Percentiles rank a stretch among this genome's conserved stretches.
Conservation (phyloP, 2,113 vertebrate species). For the Clarias batrachus region DNA sequence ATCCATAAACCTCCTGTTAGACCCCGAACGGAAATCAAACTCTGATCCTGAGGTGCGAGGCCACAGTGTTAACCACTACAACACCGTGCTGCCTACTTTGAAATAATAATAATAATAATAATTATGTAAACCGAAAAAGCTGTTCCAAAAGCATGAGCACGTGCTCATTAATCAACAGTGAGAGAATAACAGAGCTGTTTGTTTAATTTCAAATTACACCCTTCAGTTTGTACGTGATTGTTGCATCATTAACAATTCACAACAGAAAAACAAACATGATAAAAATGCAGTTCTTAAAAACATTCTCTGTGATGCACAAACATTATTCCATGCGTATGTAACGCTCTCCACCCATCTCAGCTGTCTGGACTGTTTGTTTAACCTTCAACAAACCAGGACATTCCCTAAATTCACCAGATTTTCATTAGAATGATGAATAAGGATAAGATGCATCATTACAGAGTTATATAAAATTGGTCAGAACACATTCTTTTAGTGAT, state of each 20-base stretch:
- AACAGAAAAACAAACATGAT: neutral
- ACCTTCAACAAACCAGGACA: neutral
- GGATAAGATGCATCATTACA: neutral
- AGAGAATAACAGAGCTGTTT: neutral
- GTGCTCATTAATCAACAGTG: neutral
- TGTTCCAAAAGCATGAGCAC: too few relatives aligned
- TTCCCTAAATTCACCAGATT: neutral
- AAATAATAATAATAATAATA: neutral
- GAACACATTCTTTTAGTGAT: too few relatives aligned
- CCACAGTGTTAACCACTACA: too few relatives aligned
- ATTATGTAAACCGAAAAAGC: neutral
- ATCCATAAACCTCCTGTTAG: too few relatives aligned
- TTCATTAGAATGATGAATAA: neutral
- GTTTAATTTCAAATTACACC: too few relatives aligned
- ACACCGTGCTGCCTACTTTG: neutral
- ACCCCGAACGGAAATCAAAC: too few relatives aligned
- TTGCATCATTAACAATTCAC: neutral
- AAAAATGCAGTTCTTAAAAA: too few relatives aligned
- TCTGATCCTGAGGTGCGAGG: too few relatives aligned
- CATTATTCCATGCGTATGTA: neutral
- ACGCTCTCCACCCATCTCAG: neutral
- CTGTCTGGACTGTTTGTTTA: neutral
- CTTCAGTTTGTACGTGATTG: neutral
- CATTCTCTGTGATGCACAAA: neutral
- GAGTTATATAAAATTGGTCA: neutral